Percentiles rank a stretch among this genome's conserved stretches.
Evolutionary conservation across 2,888 invertebrate species (phyloP).

Genomic region (Byasa hedistus): DNA sequence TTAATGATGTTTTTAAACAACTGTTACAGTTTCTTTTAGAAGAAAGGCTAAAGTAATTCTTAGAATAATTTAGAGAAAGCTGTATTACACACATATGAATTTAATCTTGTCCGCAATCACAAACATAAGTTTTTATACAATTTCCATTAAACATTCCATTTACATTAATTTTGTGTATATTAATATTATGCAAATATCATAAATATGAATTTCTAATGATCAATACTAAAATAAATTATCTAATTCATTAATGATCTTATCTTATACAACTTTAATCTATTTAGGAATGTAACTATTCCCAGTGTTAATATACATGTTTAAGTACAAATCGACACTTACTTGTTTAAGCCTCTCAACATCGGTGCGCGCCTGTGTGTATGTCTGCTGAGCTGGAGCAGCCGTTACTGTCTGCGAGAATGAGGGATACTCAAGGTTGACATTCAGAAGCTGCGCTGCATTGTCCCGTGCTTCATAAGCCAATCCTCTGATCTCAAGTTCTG

Average conservation of each 20-base stretch:
- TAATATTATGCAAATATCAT: neutral
- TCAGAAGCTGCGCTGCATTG: constrained; percentile 77
- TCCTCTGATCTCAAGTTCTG: constrained; percentile 84
- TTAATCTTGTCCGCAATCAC: neutral
- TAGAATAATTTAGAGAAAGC: neutral
- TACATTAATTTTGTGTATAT: neutral
- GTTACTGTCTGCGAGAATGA: constrained; percentile 59
- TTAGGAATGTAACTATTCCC: neutral
- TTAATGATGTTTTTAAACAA: neutral
- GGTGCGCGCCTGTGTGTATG: constrained; percentile 60
- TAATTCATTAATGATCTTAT: neutral
- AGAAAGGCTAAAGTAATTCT: no score
- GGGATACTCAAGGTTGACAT: constrained; percentile 77
- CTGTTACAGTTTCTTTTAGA: neutral
- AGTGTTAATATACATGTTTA: neutral
- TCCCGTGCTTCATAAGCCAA: constrained; percentile 81
- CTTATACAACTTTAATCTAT: neutral
- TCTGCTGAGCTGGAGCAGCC: constrained; percentile 43
- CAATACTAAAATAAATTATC: neutral
- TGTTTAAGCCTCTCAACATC: constrained; percentile 75
- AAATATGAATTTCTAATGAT: neutral
- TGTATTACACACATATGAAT: neutral
- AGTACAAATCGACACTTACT: constrained; percentile 47
- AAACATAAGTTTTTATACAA: neutral
- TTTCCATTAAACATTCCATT: neutral